Conservation (phyloP, 1,140 invertebrate genomes). For the Microplitis mediator region DNA sequence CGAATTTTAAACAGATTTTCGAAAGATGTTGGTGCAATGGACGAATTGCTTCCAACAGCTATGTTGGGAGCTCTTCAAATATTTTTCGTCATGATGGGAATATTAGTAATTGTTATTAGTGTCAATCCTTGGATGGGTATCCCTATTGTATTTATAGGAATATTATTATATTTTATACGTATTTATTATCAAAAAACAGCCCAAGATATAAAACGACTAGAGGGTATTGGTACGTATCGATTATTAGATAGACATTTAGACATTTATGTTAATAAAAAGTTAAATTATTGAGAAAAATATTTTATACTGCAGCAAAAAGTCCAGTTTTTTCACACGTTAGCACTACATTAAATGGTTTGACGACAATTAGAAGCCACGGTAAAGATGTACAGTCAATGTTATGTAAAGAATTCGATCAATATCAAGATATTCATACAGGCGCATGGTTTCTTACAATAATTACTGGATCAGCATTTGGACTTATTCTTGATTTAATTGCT, state of each 20-base stretch:
- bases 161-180: slow-evolving; percentile 63
- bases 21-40: slow-evolving; percentile 66
- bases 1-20: slow-evolving; percentile 54
- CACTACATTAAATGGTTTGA: slow-evolving; percentile 77
- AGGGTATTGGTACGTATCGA: slow-evolving; percentile 64
- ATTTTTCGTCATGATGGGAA: slow-evolving; percentile 52
- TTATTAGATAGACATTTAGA: too few relatives aligned
- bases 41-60: slow-evolving; percentile 69
- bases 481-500: slow-evolving; percentile 44
- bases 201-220: slow-evolving; percentile 65
- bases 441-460: slow-evolving; percentile 69
- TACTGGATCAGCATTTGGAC: slow-evolving; percentile 63
- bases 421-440: slow-evolving; percentile 71
- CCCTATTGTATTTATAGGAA: slow-evolving; percentile 62
- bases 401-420: slow-evolving; percentile 72
- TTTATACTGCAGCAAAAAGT: slow-evolving; percentile 68
- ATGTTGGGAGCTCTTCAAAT: slow-evolving; percentile 71
- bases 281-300: too few relatives aligned
- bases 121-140: slow-evolving; percentile 67
- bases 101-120: slow-evolving; percentile 64
- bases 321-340: slow-evolving; percentile 85
- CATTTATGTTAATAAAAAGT: too few relatives aligned
- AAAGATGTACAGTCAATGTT: slow-evolving; percentile 67
- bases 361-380: slow-evolving; percentile 78
- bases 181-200: too few relatives aligned